A percentile compares a stretch with the other conserved stretches of the same genome.
These are phyloP conservation scores for Thereva unica DNA, from an alignment of 2,888 invertebrate genomes.

Conservation along the genomic window DNA sequence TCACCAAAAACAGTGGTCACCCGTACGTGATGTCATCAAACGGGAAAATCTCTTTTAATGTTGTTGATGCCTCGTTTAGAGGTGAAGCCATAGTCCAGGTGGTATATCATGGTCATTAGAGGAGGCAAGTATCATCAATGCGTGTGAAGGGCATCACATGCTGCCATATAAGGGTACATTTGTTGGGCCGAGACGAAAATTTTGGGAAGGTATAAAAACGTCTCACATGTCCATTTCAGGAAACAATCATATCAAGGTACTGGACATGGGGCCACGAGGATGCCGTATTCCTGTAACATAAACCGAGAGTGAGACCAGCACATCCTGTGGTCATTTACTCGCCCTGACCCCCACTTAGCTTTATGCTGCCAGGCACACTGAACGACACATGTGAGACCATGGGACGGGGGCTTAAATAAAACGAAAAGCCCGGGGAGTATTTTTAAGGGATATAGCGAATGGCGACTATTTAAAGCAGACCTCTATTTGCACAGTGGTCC, in stretches of 20 bases:
- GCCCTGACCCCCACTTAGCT: background rate
- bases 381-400: background rate
- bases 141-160: slow-evolving; percentile 11
- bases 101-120: slow-evolving; percentile 29
- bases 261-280: background rate
- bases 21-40: slow-evolving; percentile 31
- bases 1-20: slow-evolving; percentile 34
- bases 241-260: slow-evolving; percentile 19
- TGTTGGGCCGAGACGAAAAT: background rate
- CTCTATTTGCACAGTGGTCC: slow-evolving; percentile 1
- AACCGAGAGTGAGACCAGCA: slow-evolving; percentile 13
- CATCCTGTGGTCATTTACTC: slow-evolving; percentile 11
- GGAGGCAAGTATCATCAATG: slow-evolving; percentile 21
- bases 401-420: slow-evolving; percentile 12
- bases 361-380: background rate
- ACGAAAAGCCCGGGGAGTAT: background rate
- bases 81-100: slow-evolving; percentile 21
- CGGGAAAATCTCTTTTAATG: slow-evolving; percentile 31
- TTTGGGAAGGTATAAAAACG: background rate
- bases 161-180: background rate
- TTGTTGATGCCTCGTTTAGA: slow-evolving; percentile 22
- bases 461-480: background rate
- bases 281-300: slow-evolving; percentile 16
- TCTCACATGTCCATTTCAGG: slow-evolving; percentile 14
- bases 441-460: background rate